These are phyloP conservation scores for Todiramphus saurophagus DNA, from an alignment of 2,113 vertebrate genomes.

Conservation along the genomic window DNA sequence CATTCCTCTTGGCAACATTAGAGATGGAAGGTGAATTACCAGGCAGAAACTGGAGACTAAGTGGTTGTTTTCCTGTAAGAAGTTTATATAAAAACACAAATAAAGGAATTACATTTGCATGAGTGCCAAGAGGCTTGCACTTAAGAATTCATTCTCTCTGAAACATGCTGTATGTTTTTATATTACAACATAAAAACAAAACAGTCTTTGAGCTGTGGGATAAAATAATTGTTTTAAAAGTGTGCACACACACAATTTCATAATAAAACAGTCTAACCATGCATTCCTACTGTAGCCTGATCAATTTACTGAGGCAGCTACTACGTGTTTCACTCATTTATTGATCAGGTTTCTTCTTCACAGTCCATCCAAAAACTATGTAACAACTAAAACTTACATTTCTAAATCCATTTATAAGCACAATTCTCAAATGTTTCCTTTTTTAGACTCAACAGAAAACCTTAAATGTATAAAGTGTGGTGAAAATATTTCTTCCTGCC, in stretches of 20 bases:
- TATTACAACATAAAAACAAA: background rate
- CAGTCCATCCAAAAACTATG: background rate
- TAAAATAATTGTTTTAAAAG: background rate
- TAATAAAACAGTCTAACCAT: background rate
- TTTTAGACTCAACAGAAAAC: background rate
- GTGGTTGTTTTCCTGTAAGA: background rate
- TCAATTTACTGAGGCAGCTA: background rate
- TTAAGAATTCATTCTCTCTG: background rate
- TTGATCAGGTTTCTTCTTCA: background rate
- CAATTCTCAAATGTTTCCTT: background rate
- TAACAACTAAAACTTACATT: background rate
- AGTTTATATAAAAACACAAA: background rate
- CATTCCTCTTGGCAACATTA: background rate
- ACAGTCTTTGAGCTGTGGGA: background rate
- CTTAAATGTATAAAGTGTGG: background rate
- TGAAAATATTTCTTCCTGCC: background rate
- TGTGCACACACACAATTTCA: background rate
- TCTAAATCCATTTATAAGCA: background rate
- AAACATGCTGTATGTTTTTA: background rate
- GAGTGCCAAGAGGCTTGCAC: background rate
- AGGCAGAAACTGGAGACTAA: background rate
- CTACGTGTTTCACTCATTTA: background rate
- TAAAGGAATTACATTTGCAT: background rate
- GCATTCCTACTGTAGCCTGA: background rate
- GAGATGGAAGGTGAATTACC: background rate